phyloP scores from a whole-genome alignment of 2,113 vertebrate genomes.

The Phylloscopus trochiloides region DNA sequence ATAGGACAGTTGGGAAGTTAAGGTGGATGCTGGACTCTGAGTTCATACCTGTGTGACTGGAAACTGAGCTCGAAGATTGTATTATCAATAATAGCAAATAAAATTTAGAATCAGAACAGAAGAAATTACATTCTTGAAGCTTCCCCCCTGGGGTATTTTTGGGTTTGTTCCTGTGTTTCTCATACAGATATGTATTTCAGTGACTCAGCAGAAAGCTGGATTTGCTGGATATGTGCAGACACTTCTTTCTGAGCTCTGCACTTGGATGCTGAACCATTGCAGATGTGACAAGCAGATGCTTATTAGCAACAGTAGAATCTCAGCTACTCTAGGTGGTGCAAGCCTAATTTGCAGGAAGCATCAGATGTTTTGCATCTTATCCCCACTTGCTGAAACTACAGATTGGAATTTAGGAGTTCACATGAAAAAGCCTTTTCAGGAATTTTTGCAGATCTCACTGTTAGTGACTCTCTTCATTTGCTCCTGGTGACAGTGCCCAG shows the following conservation, averaged over 20 bases:
- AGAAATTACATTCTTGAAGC: background rate
- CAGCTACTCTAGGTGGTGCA: background rate
- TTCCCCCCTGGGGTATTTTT: too few relatives aligned
- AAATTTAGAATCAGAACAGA: background rate
- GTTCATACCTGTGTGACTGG: background rate
- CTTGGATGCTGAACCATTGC: background rate
- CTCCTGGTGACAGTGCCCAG: background rate
- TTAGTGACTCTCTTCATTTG: background rate
- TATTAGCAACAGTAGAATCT: background rate
- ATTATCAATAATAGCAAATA: background rate
- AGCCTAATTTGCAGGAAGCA: background rate
- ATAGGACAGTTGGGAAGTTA: background rate
- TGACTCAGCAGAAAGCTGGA: background rate
- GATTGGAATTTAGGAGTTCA: background rate
- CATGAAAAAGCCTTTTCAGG: background rate
- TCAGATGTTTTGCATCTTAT: background rate
- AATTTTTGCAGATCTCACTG: background rate
- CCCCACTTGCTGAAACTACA: background rate
- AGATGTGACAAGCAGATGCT: background rate
- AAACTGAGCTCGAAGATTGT: background rate
- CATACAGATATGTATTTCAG: accelerated
- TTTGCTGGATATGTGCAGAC: background rate
- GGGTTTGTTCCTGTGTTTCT: background rate
- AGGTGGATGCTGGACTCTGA: background rate
- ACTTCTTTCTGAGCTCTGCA: background rate